Percentiles rank a stretch among this genome's conserved stretches.
phyloP scores from a whole-genome alignment of 2,888 invertebrate species.

The Serripes groenlandicus region DNA sequence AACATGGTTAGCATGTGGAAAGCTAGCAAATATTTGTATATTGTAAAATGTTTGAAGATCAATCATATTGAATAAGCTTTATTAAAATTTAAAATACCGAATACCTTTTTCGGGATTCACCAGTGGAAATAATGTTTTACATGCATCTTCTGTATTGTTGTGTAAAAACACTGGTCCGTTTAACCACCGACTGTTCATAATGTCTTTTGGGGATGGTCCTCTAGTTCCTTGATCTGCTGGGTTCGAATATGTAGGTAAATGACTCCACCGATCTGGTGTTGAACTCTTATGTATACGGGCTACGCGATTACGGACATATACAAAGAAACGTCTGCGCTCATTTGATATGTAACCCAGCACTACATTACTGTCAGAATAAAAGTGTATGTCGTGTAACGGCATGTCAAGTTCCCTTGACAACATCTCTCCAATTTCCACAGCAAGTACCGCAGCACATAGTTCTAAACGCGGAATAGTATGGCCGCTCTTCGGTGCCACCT shows the following conservation, averaged over 20 bases:
- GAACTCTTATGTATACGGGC: neutral
- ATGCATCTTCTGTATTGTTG: too few species aligned
- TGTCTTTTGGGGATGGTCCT: neutral
- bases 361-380: conserved; percentile 57
- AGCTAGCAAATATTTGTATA: too few species aligned
- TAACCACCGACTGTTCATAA: conserved; percentile 45
- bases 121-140: too few species aligned
- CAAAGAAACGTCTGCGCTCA: conserved; percentile 53
- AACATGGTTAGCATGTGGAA: too few species aligned
- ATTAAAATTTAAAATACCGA: too few species aligned
- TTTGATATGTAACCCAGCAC: conserved; percentile 64
- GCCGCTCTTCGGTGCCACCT: conserved; percentile 56
- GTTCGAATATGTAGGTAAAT: conserved; percentile 51
- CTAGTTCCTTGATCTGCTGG: conserved; percentile 62
- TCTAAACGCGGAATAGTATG: conserved; percentile 69
- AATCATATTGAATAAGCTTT: too few species aligned
- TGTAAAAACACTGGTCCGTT: conserved; percentile 23
- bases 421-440: conserved; percentile 47
- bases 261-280: conserved; percentile 62
- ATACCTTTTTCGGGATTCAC: too few species aligned
- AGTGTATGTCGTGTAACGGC: neutral
- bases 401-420: conserved; percentile 31
- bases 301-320: conserved; percentile 54
- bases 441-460: conserved; percentile 67
- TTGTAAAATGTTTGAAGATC: too few species aligned